Evolutionary conservation across 2,888 invertebrate species (phyloP), one percentile per base, ranked within the genome.

Genomic region (Drosophila mettleri): DNA sequence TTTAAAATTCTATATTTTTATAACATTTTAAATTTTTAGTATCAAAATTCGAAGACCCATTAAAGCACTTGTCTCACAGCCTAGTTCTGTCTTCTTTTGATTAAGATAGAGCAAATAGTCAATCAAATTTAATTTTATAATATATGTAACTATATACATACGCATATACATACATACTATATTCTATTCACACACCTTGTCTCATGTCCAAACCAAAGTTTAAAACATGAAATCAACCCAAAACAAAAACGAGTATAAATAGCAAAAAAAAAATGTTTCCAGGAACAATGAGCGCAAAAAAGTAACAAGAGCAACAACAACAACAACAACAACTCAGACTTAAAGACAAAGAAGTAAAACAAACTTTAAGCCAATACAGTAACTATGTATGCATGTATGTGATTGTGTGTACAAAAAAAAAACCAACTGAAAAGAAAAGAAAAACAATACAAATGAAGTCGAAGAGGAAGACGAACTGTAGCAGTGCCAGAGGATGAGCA

Each of bases 361-460:
- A 82, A 84, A 84, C 86, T 84, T 88, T 77, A 87, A 83, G 83
- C 87, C 83, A 83, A 83, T 85, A 84, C 77, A 57, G 59, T 73
- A 87, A 70, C 80, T 84, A 80, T 67, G 48, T 33, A 46, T 31
- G 6, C 8, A n/a, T n/a, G n/a, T n/a, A n/a, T n/a, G n/a, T n/a
- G n/a, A n/a, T n/a, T n/a, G n/a, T n/a, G n/a, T n/a, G n/a, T n/a
- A n/a, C n/a, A 8, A 43, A n/a, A 43, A 9, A 10, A 48, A 12
- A 20, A 18, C 29, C 18, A 45, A 46, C 46, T 29, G 29, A 29
- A 27, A 29, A 31, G 27, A 72, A 61, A 61, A 69, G 61, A 55
- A 71, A 86, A 83, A 83, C 82, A 80, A 86, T 77, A 80, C 77
- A 67, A 83, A 81, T 83, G 69, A 80, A 83, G 84, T 69, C 51